A percentile compares a stretch with the other conserved stretches of the same genome.
Evolutionary conservation across 2,888 invertebrate genomes (phyloP).

Genomic region (Harmothoe impar): DNA sequence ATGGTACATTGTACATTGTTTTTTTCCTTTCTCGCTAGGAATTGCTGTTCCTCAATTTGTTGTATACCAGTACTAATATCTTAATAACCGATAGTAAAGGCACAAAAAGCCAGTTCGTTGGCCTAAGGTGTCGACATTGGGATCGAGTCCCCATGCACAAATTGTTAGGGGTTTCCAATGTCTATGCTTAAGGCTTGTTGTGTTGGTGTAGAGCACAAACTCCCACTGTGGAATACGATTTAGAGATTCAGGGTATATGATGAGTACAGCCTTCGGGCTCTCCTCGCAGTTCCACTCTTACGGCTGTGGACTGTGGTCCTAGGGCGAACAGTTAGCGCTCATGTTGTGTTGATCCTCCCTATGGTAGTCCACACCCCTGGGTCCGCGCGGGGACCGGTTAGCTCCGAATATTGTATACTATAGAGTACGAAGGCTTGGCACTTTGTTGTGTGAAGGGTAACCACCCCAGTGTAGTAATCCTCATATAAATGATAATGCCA

Average conservation of each 20-base stretch:
- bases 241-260: constrained; percentile 46
- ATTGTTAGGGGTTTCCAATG: constrained; percentile 55
- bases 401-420: constrained; percentile 13
- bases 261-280: neutral
- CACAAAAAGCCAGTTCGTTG: constrained; percentile 19
- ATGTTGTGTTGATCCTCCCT: constrained; percentile 26
- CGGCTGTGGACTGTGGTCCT: neutral
- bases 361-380: constrained; percentile 62
- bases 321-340: neutral
- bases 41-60: constrained; percentile 61
- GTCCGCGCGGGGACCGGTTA: neutral
- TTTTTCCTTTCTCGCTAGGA: constrained; percentile 59
- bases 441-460: constrained; percentile 57
- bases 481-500: constrained; percentile 36
- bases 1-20: constrained; percentile 56
- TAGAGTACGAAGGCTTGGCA: constrained; percentile 57
- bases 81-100: constrained; percentile 46
- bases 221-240: constrained; percentile 4
- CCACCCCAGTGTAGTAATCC: constrained; percentile 19
- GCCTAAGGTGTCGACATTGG: constrained; percentile 21
- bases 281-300: neutral
- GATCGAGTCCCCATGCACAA: constrained; percentile 50
- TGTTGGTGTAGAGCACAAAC: constrained; percentile 58
- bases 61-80: constrained; percentile 56
- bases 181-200: constrained; percentile 34